Percentiles rank a stretch among this genome's conserved stretches.
phyloP scores from a whole-genome alignment of 2,113 vertebrate species.

The Oryzias woworae region DNA sequence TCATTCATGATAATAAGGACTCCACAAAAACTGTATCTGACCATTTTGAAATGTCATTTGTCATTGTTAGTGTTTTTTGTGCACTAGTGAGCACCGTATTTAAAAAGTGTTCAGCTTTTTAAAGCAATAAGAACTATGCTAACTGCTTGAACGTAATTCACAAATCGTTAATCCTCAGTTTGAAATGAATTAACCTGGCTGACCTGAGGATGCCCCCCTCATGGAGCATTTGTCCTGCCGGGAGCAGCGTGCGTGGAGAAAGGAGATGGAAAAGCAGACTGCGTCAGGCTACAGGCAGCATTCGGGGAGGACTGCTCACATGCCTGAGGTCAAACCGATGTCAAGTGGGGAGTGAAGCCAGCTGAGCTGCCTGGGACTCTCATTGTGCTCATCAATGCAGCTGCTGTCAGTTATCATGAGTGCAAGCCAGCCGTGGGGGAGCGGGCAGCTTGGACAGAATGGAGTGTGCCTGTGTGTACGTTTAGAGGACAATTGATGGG shows the following conservation, averaged over 20 bases:
- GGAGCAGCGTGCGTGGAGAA: conserved; percentile 51
- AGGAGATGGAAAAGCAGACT: conserved; percentile 57
- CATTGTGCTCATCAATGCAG: conserved; percentile 75
- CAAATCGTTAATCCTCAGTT: conserved; percentile 77
- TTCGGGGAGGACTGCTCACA: conserved; percentile 61
- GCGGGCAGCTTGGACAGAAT: conserved; percentile 31
- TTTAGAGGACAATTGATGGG: conserved; percentile 21
- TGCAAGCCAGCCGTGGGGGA: conserved; percentile 26
- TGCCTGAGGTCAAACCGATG: conserved; percentile 74
- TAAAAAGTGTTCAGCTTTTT: too few species aligned
- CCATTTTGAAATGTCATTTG: too few species aligned
- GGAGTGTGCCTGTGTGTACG: conserved; percentile 48
- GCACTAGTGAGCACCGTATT: too few species aligned
- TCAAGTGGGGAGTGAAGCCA: conserved; percentile 79
- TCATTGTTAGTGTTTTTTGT: too few species aligned
- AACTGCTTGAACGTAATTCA: conserved; percentile 66
- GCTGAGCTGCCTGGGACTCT: conserved; percentile 68
- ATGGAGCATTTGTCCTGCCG: conserved; percentile 44
- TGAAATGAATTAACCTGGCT: conserved; percentile 78
- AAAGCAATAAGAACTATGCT: too few species aligned
- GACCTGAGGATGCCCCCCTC: conserved; percentile 71
- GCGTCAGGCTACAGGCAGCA: conserved; percentile 47
- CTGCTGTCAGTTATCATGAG: conserved; percentile 68
- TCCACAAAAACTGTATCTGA: too few species aligned
- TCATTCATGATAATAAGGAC: background rate